Evolutionary conservation across 2,888 invertebrate genomes (phyloP), one percentile per base, ranked within the genome.

Genomic region (Malachius bipustulatus): DNA sequence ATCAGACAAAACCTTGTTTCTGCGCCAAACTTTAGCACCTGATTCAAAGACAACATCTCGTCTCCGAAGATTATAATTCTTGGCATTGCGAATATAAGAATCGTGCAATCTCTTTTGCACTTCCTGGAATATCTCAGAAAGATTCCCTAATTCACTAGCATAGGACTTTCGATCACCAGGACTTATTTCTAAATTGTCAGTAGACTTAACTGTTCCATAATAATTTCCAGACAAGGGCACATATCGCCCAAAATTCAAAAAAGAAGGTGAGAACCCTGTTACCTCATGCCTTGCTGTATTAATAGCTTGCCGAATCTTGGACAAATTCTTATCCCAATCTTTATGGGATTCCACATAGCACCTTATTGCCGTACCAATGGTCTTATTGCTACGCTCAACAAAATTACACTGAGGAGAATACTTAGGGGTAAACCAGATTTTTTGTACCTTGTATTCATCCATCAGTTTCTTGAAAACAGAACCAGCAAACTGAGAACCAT

Each of bases 1-100:
- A 19, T 38, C 36, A 4, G 37, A 40, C 10, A 36, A 12, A 13
- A 43, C 36, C 16, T 39, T 40, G 28, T 43, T 43, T 4, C 36
- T 30, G n/a, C 27, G 32, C 39, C 43, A 43, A 11, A 41, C 38
- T 27, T 29, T 32, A 16, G 38, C 38, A n/a, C 31, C 26, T n/a
- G 35, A 37, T 10, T 30, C 26, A 12, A 36, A 37, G 14, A 9
- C 9, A 35, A 16, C 9, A 16, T 29, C 10, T 16, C 16, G n/a
- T 8, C 16, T 29, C 1, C 35, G 29, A 4, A 35, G 16, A 11
- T 35, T 35, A 9, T 30, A 35, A 4, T 12, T 3, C 9, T 4
- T 6, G 13, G 29, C n/a, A 29, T 13, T 13, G 28, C 16, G 16
- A 15, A n/a, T n/a, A n/a, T n/a, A n/a, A n/a, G n/a, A n/a, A n/a